These are phyloP conservation scores for Clostera curtula DNA, from an alignment of 2,888 invertebrate genomes.

Conservation along the genomic window DNA sequence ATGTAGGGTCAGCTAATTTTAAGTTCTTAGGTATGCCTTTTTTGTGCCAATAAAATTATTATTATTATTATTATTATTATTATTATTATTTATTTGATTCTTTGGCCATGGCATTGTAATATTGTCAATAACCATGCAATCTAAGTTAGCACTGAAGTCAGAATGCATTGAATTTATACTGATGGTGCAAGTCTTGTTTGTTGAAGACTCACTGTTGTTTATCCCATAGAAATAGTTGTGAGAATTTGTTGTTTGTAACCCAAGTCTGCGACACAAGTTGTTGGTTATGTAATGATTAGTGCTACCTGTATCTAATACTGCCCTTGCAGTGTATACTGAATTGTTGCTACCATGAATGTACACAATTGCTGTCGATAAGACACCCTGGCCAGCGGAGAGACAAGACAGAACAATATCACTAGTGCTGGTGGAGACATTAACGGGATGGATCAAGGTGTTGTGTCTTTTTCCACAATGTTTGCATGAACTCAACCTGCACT, in stretches of 20 bases:
- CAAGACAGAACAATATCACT: not conserved
- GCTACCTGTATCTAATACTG: not conserved
- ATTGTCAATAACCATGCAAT: not conserved
- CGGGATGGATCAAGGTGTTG: too few species aligned
- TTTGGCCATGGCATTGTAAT: not conserved
- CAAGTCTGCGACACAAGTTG: not conserved
- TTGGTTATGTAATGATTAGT: not conserved
- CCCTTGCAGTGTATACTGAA: not conserved
- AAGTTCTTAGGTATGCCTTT: not conserved
- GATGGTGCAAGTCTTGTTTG: not conserved
- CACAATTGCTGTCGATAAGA: not conserved
- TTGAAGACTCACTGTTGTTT: not conserved
- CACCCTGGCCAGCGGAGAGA: not conserved
- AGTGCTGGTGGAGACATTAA: not conserved
- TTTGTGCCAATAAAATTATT: too few species aligned
- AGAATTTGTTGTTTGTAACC: not conserved
- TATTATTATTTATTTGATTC: not conserved
- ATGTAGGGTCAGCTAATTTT: not conserved
- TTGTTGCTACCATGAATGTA: not conserved
- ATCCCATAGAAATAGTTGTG: not conserved
- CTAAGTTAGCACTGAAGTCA: not conserved
- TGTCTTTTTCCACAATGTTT: too few species aligned
- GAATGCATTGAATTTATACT: not conserved
- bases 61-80: too few species aligned
- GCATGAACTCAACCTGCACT: too few species aligned